Evolutionary conservation across 2,113 vertebrate species (phyloP), one percentile per base, ranked within the genome.

Genomic region (Corythornis cristatus): DNA sequence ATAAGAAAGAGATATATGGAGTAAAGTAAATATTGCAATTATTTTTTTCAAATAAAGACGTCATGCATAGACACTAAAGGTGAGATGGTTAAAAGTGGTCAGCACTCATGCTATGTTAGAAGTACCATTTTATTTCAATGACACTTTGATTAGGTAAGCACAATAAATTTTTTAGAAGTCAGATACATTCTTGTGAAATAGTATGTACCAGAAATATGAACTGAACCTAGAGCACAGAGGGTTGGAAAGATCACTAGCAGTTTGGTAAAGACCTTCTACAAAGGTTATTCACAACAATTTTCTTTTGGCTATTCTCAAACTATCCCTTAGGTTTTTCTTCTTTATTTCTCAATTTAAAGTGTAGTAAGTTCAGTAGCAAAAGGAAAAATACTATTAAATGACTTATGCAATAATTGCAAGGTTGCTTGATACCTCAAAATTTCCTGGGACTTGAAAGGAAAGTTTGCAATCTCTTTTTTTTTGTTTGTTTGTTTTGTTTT

Each of bases 221-320:
- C 11, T 31, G 22, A 84, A 56, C 21, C 4, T 40, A 21, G 29
- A 42, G 8, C 15, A 45, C 54, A 20, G 77, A 56, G 25, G 26
- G 81, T 11, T 22, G 18, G 37, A 70, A 84, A 70, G 17, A 84
- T 46, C 68, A 42, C 18, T 25, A 42, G 15, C 25, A 28, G 46
- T 25, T 19, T n/a, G 7, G 23, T 53, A 53, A 80, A 64, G 17
- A 65, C 2, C 2, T 68, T 81, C 53, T 29, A 74, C 16, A 23
- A 48, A 33, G 19, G 7, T 35, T 61, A 1, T 0, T 76, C 1
- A 0, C 6, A 4, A 0, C 2, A 40, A 48, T 26, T 35, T 71
- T 18, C 25, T 56, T 65, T 48, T n/a, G 7, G 6, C 15, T n/a
- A 18, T 58, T 77, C 70, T 77, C 48, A 33, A 50, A 23, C 18